Evolutionary conservation across 2,888 invertebrate species (phyloP).

Genomic region (Melanophora roralis): DNA sequence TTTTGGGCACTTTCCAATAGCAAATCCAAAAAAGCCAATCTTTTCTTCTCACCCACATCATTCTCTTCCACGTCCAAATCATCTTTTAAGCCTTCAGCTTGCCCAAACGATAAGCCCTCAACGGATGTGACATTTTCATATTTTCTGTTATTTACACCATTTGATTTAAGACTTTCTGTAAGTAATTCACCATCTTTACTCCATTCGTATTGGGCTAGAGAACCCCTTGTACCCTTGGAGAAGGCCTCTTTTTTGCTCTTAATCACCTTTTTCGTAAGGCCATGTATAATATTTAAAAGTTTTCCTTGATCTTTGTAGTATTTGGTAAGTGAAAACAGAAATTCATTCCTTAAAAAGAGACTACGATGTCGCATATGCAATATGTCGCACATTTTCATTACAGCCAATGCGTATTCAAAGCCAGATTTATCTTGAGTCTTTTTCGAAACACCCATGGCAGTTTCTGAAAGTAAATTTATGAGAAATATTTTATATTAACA

Average conservation of each 20-base stretch:
- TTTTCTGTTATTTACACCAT: slow-evolving; percentile 19
- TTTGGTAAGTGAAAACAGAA: slow-evolving; percentile 86
- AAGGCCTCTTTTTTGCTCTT: slow-evolving; percentile 87
- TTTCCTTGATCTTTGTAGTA: slow-evolving; percentile 86
- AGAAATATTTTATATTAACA: too few relatives aligned
- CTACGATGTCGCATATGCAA: slow-evolving; percentile 89
- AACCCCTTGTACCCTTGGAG: slow-evolving; percentile 81
- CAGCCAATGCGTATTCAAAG: slow-evolving; percentile 90
- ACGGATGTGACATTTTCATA: slow-evolving; percentile 75
- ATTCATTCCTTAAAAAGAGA: slow-evolving; percentile 86
- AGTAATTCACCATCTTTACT: slow-evolving; percentile 59
- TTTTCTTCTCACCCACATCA: slow-evolving; percentile 88
- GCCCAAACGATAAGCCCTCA: slow-evolving; percentile 85
- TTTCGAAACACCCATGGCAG: slow-evolving; percentile 92
- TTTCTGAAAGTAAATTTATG: slow-evolving; percentile 79
- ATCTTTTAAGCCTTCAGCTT: slow-evolving; percentile 85
- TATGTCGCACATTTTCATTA: slow-evolving; percentile 93
- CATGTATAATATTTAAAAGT: slow-evolving; percentile 86
- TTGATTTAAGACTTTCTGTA: slow-evolving; percentile 56
- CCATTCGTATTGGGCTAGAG: slow-evolving; percentile 71
- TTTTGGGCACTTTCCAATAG: slow-evolving; percentile 87
- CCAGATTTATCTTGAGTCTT: slow-evolving; percentile 88
- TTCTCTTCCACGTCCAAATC: slow-evolving; percentile 88
- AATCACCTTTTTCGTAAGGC: slow-evolving; percentile 88
- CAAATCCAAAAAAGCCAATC: slow-evolving; percentile 91